phyloP scores from a whole-genome alignment of 2,113 vertebrate species.

The Tapirus terrestris region DNA sequence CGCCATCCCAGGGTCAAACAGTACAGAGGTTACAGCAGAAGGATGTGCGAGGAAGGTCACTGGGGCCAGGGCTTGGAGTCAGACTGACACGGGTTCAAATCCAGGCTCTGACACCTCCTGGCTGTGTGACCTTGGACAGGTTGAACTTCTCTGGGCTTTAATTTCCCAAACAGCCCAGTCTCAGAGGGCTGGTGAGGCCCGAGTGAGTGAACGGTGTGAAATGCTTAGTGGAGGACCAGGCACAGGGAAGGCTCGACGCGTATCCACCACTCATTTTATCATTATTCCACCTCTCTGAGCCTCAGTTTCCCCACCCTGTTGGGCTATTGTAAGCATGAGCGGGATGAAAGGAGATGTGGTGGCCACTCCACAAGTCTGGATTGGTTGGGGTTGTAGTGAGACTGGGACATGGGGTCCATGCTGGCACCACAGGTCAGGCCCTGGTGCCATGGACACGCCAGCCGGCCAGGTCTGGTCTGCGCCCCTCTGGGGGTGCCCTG shows the following conservation, averaged over 20 bases:
- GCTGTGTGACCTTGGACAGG: background rate
- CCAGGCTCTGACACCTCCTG: background rate
- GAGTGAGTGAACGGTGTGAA: accelerated
- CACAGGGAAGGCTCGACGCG: accelerated
- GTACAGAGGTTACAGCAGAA: background rate
- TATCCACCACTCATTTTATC: accelerated
- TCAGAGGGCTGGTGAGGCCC: background rate
- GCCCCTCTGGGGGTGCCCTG: too few species aligned
- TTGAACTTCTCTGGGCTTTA: background rate
- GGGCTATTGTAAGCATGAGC: background rate
- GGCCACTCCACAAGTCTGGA: background rate
- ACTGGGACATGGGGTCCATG: accelerated
- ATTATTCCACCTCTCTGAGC: background rate
- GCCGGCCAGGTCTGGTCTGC: background rate
- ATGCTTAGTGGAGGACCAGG: background rate
- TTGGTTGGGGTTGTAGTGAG: background rate
- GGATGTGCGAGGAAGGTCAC: accelerated
- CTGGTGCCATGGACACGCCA: background rate
- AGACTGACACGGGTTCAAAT: background rate
- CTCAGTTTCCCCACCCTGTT: background rate
- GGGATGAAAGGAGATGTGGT: too few species aligned
- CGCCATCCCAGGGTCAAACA: too few species aligned
- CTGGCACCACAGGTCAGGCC: background rate
- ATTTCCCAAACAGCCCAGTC: background rate
- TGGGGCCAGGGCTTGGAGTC: background rate